A percentile compares a stretch with the other conserved stretches of the same genome.
phyloP scores from a whole-genome alignment of 2,888 invertebrate species.

The Hypsopygia costalis region DNA sequence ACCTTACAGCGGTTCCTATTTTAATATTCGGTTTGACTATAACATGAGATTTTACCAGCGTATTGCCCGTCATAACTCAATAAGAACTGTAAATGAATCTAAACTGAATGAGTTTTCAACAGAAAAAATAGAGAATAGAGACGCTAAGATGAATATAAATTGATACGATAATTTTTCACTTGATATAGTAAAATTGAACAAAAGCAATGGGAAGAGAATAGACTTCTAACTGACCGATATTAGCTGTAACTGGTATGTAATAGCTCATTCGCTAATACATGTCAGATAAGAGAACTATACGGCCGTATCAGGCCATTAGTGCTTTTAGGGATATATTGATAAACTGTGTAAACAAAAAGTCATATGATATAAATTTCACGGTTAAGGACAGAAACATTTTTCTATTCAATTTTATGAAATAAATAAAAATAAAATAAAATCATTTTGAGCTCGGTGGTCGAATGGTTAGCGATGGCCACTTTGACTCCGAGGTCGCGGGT shows the following conservation, averaged over 20 bases:
- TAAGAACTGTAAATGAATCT: too few species aligned
- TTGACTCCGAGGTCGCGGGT: too few species aligned
- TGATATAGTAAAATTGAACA: too few species aligned
- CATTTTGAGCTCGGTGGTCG: too few species aligned
- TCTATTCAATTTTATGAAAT: too few species aligned
- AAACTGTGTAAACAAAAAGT: slow-evolving; percentile 50
- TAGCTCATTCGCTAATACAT: slow-evolving; percentile 32
- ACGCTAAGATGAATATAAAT: too few species aligned
- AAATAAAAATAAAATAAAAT: too few species aligned
- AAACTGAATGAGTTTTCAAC: too few species aligned
- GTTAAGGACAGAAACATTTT: slow-evolving; percentile 44
- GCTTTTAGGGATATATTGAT: slow-evolving; percentile 50
- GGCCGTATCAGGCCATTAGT: slow-evolving; percentile 58
- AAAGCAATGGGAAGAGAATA: too few species aligned
- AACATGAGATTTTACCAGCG: slow-evolving; percentile 15
- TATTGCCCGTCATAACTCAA: background rate
- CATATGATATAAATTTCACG: slow-evolving; percentile 53
- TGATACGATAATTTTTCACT: too few species aligned
- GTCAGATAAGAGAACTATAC: slow-evolving; percentile 52
- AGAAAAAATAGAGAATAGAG: too few species aligned
- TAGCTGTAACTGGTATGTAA: slow-evolving; percentile 12
- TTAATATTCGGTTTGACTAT: slow-evolving; percentile 26
- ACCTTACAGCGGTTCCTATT: slow-evolving; percentile 35
- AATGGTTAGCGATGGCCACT: too few species aligned
- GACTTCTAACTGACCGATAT: background rate